phyloP scores from a whole-genome alignment of 2,113 vertebrate genomes.

The Rhinogobius similis region DNA sequence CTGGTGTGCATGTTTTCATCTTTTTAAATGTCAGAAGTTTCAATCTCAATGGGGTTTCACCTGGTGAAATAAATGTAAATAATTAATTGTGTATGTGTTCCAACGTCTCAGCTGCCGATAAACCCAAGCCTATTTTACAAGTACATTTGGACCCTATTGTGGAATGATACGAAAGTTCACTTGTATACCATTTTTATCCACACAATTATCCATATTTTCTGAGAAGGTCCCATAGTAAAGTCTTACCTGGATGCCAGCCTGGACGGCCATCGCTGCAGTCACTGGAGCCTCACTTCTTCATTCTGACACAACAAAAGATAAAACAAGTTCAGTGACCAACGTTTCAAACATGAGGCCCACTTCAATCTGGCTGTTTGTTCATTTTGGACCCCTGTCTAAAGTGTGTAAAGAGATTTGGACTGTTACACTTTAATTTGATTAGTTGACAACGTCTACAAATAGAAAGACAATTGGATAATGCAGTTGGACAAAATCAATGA shows the following conservation, averaged over 20 bases:
- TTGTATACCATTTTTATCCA: not conserved
- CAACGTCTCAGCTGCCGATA: too few species aligned
- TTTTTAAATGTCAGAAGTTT: too few species aligned
- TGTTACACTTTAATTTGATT: not conserved
- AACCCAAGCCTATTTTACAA: too few species aligned
- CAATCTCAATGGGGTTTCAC: too few species aligned
- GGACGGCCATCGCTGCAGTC: conserved; percentile 70
- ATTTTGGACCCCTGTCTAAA: not conserved
- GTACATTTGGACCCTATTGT: too few species aligned
- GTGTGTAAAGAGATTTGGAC: not conserved
- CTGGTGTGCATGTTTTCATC: too few species aligned
- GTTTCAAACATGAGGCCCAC: not conserved
- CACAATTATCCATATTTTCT: not conserved
- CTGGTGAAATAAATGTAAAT: too few species aligned
- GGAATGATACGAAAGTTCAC: too few species aligned
- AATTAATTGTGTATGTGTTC: too few species aligned
- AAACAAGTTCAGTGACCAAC: not conserved
- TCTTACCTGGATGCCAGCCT: conserved; percentile 76
- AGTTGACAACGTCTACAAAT: not conserved
- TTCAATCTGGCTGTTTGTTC: not conserved
- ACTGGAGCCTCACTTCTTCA: conserved; percentile 59
- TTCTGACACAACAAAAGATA: conserved; percentile 50
- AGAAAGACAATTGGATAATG: not conserved
- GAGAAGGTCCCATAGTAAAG: not conserved
- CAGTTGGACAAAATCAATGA: not conserved